Evolutionary conservation across 2,888 invertebrate species (phyloP).

Genomic region (Augochlorella aurata): DNA sequence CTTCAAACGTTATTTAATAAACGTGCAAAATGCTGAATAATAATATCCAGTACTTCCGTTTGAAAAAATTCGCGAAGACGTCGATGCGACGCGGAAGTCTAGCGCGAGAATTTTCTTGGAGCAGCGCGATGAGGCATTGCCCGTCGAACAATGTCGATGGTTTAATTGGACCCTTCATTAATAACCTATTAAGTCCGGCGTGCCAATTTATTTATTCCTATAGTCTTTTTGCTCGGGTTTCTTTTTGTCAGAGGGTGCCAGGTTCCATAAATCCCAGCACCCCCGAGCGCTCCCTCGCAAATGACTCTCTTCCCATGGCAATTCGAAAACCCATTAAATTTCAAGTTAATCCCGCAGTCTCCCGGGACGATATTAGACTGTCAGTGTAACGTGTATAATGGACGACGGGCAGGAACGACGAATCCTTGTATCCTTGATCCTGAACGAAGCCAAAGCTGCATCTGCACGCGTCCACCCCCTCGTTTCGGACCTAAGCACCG

Average conservation of each 20-base stretch:
- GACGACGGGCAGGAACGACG: conserved; percentile 56
- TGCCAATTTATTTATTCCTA: conserved; percentile 23
- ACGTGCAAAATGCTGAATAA: no score
- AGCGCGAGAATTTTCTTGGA: no score
- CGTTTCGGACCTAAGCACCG: not conserved
- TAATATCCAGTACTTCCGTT: no score
- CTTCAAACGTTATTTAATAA: no score
- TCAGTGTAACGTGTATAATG: conserved; percentile 63
- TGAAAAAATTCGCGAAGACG: no score
- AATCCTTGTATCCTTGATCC: conserved; percentile 39
- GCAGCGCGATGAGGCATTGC: not conserved
- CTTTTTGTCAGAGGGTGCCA: conserved; percentile 2
- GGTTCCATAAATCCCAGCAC: conserved; percentile 35
- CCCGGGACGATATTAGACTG: conserved; percentile 62
- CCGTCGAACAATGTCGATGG: not conserved
- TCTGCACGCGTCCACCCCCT: not conserved
- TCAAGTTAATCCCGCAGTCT: conserved; percentile 64
- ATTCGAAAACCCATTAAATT: conserved; percentile 66
- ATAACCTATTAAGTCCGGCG: conserved; percentile 34
- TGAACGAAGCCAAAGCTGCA: conserved; percentile 18
- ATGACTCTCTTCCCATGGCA: conserved; percentile 51
- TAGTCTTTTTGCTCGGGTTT: not conserved
- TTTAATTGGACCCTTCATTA: conserved; percentile 20
- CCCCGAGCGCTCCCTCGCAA: conserved; percentile 35
- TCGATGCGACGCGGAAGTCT: no score